A percentile compares a stretch with the other conserved stretches of the same genome.
These are phyloP conservation scores for Ashinkailepas kermadecensis DNA, from an alignment of 2,888 invertebrate species.

Conservation along the genomic window DNA sequence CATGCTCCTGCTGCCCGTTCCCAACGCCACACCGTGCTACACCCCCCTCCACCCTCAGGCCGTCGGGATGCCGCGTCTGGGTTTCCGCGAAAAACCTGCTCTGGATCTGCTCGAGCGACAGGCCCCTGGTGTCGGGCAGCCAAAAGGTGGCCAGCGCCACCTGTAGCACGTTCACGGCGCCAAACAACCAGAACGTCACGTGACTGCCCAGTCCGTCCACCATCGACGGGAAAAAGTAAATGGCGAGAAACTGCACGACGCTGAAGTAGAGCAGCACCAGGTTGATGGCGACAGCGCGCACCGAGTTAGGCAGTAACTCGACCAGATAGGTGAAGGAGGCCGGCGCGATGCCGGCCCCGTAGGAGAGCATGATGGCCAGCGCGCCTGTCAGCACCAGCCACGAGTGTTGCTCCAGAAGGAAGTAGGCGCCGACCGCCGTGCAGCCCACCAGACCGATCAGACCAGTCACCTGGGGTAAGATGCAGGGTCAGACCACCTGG, in stretches of 20 bases:
- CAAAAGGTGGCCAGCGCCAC: constrained; percentile 1
- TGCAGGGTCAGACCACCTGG: too few relatives aligned
- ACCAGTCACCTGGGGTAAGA: neutral
- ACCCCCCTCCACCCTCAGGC: too few relatives aligned
- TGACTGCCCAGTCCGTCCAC: neutral
- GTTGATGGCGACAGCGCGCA: constrained; percentile 1
- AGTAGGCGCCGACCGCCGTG: neutral
- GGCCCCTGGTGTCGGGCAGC: neutral
- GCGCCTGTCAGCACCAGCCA: constrained; percentile 12
- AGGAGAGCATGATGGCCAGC: neutral
- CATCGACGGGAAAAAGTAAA: constrained; percentile 9
- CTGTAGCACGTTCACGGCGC: neutral
- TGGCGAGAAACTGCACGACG: neutral
- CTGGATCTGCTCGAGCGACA: constrained; percentile 1
- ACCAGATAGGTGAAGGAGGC: constrained; percentile 10
- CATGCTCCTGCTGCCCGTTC: too few relatives aligned
- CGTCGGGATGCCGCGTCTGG: too few relatives aligned
- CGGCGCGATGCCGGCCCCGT: neutral
- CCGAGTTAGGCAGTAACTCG: neutral
- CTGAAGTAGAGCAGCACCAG: constrained; percentile 20
- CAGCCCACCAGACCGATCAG: neutral
- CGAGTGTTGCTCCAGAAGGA: neutral
- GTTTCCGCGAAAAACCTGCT: neutral
- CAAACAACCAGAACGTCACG: neutral
- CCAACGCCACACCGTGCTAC: too few relatives aligned